Evolutionary conservation across 2,113 vertebrate genomes (phyloP), one percentile per base, ranked within the genome.

Genomic region (Sphyrna mokarran): DNA sequence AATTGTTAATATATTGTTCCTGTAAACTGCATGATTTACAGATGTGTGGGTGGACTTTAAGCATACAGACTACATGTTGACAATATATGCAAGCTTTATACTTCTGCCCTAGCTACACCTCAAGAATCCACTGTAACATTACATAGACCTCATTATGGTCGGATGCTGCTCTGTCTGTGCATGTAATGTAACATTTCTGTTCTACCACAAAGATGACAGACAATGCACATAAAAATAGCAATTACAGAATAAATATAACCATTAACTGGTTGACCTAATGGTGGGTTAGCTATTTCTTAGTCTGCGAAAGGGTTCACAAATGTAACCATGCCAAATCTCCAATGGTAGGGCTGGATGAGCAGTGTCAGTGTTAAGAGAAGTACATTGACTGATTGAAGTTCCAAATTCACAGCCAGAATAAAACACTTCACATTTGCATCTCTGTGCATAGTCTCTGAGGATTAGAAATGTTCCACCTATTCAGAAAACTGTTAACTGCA

Each of bases 241-340:
- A 5, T 95, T 95, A 72, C 40, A 29, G 89, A 91, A 91, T 91
- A 93, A 66, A 93, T 93, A 37, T 91, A 93, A 66, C 61, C 40
- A 95, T 54, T 95, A 72, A 54, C 26, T 95, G 23, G 20, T n/a
- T 93, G 89, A 93, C 89, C 58, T 66, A 93, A 93, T 43, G 1
- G 43, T 95, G 13, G 40, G 68, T 95, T 72, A 95, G 11, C 37
- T 54, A 48, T 72, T 95, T 33, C 40, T 29, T 95, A 54, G 69
- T 33, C 69, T 16, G 11, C 43, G 40, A 95, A 95, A 72, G 37
- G 13, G 23, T 68, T 95, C 76, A 54, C 69, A 22, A 54, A 54
- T 13, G 6, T 29, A 95, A 72, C 68, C 43, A 26, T 26, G 6
- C 26, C 43, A 23, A 72, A 72, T 26, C 37, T 95, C 68, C 43